These are phyloP conservation scores for Lathamus discolor DNA, from an alignment of 2,113 vertebrate genomes.

Conservation along the genomic window DNA sequence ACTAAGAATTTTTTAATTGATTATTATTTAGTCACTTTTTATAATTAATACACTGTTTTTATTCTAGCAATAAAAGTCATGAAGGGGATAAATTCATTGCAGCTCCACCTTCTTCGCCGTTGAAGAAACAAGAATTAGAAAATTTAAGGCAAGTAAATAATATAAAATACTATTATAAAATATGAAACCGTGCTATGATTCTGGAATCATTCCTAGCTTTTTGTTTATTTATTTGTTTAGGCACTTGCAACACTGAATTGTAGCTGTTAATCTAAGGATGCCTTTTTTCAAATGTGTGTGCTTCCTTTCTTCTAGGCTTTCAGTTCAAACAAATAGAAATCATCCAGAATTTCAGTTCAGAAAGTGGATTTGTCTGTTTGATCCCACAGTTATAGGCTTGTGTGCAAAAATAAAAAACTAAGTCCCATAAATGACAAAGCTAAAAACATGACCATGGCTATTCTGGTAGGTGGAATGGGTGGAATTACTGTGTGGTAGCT, in stretches of 20 bases:
- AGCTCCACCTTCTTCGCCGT: conserved; percentile 92
- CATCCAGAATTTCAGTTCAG: background rate
- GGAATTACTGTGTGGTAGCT: background rate
- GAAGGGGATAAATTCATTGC: conserved; percentile 95
- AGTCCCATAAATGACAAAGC: background rate
- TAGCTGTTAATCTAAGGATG: background rate
- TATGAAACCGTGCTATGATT: background rate
- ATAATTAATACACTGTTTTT: conserved; percentile 47
- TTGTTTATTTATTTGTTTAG: background rate
- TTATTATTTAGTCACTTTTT: background rate
- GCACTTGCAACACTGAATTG: background rate
- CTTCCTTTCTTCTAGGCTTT: background rate
- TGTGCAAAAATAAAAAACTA: background rate
- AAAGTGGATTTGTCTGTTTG: background rate
- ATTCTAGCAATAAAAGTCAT: conserved; percentile 90
- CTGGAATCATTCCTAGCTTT: background rate
- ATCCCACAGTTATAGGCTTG: background rate
- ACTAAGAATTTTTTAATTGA: background rate
- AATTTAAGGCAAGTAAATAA: conserved; percentile 88
- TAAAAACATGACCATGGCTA: background rate
- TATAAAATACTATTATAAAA: background rate
- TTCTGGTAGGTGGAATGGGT: background rate
- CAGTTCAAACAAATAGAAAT: background rate
- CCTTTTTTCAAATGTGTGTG: background rate
- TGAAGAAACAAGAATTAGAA: conserved; percentile 95